A percentile compares a stretch with the other conserved stretches of the same genome.
phyloP scores from a whole-genome alignment of 2,113 vertebrate genomes.

The Ascaphus truei region DNA sequence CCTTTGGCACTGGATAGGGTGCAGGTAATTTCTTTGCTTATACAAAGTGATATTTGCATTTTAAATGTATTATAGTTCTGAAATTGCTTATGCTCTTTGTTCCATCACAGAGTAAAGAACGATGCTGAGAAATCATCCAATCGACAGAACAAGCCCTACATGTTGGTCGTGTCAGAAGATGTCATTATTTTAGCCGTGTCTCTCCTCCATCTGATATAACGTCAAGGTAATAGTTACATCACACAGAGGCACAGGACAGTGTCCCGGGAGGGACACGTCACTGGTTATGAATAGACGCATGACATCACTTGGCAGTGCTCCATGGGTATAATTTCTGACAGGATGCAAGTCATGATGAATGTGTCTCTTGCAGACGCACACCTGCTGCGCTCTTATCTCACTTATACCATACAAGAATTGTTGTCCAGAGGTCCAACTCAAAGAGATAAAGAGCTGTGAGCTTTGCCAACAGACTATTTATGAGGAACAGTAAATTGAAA shows the following conservation, averaged over 20 bases:
- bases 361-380: not conserved
- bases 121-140: too few relatives aligned
- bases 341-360: slow-evolving; percentile 10
- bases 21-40: too few relatives aligned
- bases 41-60: too few relatives aligned
- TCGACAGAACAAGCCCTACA: too few relatives aligned
- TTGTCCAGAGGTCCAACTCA: not conserved
- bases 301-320: slow-evolving; percentile 14
- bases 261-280: not conserved
- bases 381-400: not conserved
- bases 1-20: too few relatives aligned
- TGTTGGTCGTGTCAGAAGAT: too few relatives aligned
- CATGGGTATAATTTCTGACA: slow-evolving; percentile 9
- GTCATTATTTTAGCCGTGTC: not conserved
- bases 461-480: too few relatives aligned
- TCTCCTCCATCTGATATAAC: not conserved
- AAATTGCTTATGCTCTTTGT: too few relatives aligned
- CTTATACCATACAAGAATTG: not conserved
- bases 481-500: not conserved
- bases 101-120: too few relatives aligned
- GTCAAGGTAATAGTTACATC: slow-evolving; percentile 10
- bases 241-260: not conserved
- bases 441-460: not conserved
- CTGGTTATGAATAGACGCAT: slow-evolving; percentile 19
- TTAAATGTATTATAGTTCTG: too few relatives aligned